Conservation (phyloP, 2,888 invertebrate genomes). For the Aleiodes testaceus region DNA sequence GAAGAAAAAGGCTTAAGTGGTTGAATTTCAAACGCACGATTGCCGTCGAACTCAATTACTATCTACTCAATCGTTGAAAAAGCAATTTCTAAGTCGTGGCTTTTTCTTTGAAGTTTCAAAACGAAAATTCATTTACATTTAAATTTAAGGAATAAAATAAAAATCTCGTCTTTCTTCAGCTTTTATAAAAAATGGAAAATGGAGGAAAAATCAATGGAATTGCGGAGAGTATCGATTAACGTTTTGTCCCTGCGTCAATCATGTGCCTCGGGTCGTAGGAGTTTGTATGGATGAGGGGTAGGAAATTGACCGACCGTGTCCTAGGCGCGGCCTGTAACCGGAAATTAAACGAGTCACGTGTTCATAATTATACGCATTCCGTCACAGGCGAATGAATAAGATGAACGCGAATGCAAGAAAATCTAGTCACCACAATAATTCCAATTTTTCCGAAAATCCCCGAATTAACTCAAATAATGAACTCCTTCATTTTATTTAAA, state of each 20-base stretch:
- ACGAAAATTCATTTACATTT: too few relatives aligned
- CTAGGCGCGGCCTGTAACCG: slow-evolving; percentile 55
- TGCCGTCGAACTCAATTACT: slow-evolving; percentile 27
- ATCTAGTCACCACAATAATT: too few relatives aligned
- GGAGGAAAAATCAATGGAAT: slow-evolving; percentile 20
- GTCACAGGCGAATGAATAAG: slow-evolving; percentile 42
- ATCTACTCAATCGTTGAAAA: slow-evolving; percentile 19
- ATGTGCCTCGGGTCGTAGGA: slow-evolving; percentile 33
- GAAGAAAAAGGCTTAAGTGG: slow-evolving; percentile 15
- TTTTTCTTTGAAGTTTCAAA: too few relatives aligned
- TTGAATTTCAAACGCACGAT: slow-evolving; percentile 27
- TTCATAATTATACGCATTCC: slow-evolving; percentile 67
- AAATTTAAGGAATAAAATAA: too few relatives aligned
- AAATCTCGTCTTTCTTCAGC: too few relatives aligned
- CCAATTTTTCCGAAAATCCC: not conserved
- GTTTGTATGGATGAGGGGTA: slow-evolving; percentile 47
- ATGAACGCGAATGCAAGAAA: slow-evolving; percentile 5
- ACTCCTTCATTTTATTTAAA: not conserved
- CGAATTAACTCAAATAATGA: too few relatives aligned
- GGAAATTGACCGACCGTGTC: slow-evolving; percentile 56
- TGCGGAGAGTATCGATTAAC: slow-evolving; percentile 5
- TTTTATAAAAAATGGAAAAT: not conserved
- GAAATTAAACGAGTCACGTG: slow-evolving; percentile 70
- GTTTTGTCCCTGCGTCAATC: slow-evolving; percentile 31
- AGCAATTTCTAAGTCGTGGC: not conserved